phyloP scores from a whole-genome alignment of 2,797 vertebrate genomes.

The Chromobotia macracanthus region DNA sequence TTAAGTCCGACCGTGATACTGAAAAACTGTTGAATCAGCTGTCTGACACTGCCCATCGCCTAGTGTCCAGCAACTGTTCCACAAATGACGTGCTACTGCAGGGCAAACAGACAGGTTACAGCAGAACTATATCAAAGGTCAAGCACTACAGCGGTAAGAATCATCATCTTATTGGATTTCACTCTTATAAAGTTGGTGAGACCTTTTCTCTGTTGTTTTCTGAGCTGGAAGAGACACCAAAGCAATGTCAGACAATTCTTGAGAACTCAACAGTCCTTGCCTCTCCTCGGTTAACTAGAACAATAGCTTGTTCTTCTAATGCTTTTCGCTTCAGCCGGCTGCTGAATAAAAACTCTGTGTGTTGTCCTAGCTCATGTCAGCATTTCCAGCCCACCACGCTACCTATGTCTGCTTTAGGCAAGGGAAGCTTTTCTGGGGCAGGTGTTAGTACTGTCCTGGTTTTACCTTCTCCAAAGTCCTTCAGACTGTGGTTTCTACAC shows the following conservation, averaged over 20 bases:
- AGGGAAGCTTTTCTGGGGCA: conserved; percentile 56
- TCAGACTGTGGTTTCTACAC: conserved; percentile 79
- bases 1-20: conserved; percentile 14
- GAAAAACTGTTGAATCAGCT: conserved; percentile 54
- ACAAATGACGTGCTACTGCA: neutral
- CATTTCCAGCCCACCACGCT: conserved; percentile 25
- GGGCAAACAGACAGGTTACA: neutral
- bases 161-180: conserved; percentile 2
- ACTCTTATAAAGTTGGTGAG: conserved; percentile 31
- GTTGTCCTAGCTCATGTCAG: conserved; percentile 33
- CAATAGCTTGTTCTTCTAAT: neutral
- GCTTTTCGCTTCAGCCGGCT: neutral
- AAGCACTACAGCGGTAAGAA: conserved; percentile 47
- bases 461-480: conserved; percentile 78
- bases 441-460: conserved; percentile 82
- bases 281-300: neutral
- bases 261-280: conserved; percentile 13
- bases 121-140: conserved; percentile 38
- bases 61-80: conserved; percentile 39
- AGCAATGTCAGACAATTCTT: conserved; percentile 36
- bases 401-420: conserved; percentile 37
- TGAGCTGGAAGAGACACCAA: conserved; percentile 22
- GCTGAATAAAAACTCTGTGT: conserved; percentile 2
- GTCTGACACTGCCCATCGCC: conserved; percentile 53
- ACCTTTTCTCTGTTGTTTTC: conserved; percentile 1